A percentile compares a stretch with the other conserved stretches of the same genome.
phyloP scores from a whole-genome alignment of 2,113 vertebrate genomes.

The Oostethus manadensis region DNA sequence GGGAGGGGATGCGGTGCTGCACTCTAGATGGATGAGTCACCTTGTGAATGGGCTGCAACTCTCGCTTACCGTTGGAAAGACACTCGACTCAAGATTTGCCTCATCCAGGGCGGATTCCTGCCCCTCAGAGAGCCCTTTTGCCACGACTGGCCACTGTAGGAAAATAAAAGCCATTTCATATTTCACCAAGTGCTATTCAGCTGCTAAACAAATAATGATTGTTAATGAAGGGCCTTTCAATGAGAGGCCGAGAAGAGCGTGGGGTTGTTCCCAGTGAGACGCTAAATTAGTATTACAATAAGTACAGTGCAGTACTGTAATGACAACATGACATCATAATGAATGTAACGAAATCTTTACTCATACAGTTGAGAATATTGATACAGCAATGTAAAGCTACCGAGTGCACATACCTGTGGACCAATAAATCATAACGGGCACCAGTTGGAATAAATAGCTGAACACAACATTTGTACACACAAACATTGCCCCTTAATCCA shows the following conservation, averaged over 20 bases:
- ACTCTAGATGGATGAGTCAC: constrained; percentile 56
- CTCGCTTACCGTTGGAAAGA: constrained; percentile 22
- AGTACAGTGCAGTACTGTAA: background rate
- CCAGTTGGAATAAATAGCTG: constrained; percentile 95
- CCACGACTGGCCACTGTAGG: background rate
- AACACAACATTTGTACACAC: constrained; percentile 98
- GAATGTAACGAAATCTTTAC: constrained; percentile 95
- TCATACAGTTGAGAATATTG: constrained; percentile 93
- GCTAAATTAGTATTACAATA: background rate
- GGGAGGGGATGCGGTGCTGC: background rate
- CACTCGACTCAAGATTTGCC: constrained; percentile 27
- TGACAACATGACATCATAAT: constrained; percentile 41
- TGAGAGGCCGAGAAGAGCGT: background rate
- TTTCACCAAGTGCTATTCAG: background rate
- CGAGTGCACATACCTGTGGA: constrained; percentile 86
- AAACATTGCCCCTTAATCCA: constrained; percentile 88
- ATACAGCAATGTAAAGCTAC: constrained; percentile 94
- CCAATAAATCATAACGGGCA: constrained; percentile 88
- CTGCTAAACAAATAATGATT: constrained; percentile 10
- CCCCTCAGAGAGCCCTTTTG: constrained; percentile 6
- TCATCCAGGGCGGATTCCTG: background rate
- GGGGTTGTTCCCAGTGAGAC: background rate
- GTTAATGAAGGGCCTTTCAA: background rate
- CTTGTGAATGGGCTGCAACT: constrained; percentile 29
- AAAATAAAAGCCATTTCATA: background rate